Percentiles rank a stretch among this genome's conserved stretches.
These are phyloP conservation scores for Electrophaes corylata DNA, from an alignment of 2,888 invertebrate species.

Conservation along the genomic window DNA sequence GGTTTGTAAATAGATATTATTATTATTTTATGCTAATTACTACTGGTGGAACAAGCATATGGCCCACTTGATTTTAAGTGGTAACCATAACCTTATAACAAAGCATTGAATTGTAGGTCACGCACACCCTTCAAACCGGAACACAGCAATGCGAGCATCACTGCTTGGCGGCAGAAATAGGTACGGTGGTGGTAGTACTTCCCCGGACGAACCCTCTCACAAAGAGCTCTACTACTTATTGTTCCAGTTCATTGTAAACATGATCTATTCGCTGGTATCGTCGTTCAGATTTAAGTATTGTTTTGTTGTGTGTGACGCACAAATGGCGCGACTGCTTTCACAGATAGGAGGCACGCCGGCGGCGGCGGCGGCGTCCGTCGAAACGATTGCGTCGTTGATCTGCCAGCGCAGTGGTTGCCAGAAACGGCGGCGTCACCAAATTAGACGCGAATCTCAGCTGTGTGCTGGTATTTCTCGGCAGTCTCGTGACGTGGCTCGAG, in stretches of 20 bases:
- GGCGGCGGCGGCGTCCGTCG: slow-evolving; percentile 44
- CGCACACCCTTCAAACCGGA: no score
- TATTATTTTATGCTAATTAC: no score
- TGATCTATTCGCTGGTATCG: slow-evolving; percentile 38
- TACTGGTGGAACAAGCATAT: no score
- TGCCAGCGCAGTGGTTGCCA: slow-evolving; percentile 45
- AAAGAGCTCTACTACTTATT: no score
- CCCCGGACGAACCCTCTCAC: no score
- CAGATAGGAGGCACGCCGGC: slow-evolving; percentile 34
- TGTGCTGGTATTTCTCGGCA: slow-evolving; percentile 52
- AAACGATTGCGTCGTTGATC: slow-evolving; percentile 51
- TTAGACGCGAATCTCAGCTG: slow-evolving; percentile 64
- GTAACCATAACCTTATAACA: no score
- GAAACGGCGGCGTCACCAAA: slow-evolving; percentile 78
- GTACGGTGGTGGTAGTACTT: no score
- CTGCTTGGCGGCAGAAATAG: no score
- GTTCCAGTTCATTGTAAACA: slow-evolving; percentile 50
- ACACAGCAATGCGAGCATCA: no score
- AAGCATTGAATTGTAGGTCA: no score
- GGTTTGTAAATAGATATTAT: slow-evolving; percentile 40
- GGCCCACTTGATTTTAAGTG: no score
- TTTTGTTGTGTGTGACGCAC: slow-evolving; percentile 41
- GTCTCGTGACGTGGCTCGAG: slow-evolving; percentile 65
- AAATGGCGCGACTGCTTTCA: slow-evolving; percentile 33
- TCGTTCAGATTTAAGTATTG: slow-evolving; percentile 7